A percentile compares a stretch with the other conserved stretches of the same genome.
phyloP scores from a whole-genome alignment of 2,113 vertebrate genomes.

The Sula dactylatra region DNA sequence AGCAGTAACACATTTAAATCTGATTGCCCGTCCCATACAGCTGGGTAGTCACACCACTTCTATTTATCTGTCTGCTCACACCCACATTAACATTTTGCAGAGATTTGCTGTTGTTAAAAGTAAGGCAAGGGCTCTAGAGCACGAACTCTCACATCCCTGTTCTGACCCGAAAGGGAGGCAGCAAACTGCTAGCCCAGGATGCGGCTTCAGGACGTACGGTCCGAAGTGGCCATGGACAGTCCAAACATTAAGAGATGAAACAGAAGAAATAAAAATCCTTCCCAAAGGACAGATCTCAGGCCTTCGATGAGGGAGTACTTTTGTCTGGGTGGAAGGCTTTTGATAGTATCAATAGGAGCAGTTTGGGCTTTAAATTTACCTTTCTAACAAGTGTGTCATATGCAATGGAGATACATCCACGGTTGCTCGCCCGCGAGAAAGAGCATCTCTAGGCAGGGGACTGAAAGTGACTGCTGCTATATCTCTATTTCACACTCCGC shows the following conservation, averaged over 20 bases:
- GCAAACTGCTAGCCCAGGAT: background rate
- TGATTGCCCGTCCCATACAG: background rate
- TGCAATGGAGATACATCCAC: accelerated
- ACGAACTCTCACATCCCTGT: background rate
- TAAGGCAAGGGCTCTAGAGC: background rate
- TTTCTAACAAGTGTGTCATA: accelerated
- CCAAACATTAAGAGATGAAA: no score
- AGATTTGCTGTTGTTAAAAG: no score
- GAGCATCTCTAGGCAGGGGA: background rate
- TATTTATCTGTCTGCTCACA: background rate
- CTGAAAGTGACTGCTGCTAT: accelerated
- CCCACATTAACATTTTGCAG: background rate
- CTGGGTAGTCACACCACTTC: accelerated
- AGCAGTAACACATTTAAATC: accelerated
- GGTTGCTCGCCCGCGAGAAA: no score
- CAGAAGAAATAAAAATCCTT: background rate
- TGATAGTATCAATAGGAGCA: background rate
- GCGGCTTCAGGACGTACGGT: accelerated
- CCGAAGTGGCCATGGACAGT: background rate
- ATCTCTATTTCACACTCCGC: background rate
- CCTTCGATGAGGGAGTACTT: accelerated
- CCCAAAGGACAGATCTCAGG: no score
- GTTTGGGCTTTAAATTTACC: background rate
- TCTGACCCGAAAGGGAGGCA: background rate
- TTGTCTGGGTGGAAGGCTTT: background rate